phyloP scores from a whole-genome alignment of 2,888 invertebrate genomes.

The Charanyca ferruginea region DNA sequence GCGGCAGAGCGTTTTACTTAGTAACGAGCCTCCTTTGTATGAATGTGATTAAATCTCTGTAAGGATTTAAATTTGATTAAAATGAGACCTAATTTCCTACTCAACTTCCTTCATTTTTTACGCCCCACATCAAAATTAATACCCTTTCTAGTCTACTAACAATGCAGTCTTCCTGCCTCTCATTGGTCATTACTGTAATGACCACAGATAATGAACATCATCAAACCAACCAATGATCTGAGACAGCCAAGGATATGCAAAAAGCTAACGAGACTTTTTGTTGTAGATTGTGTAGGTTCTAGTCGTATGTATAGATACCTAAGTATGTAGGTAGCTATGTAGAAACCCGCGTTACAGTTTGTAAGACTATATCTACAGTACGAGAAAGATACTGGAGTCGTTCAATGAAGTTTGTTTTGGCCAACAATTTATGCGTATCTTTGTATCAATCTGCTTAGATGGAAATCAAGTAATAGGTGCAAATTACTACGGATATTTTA shows the following conservation, averaged over 20 bases:
- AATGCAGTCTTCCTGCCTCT: conserved; percentile 72
- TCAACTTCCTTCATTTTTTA: conserved; percentile 41
- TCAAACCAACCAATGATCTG: conserved; percentile 81
- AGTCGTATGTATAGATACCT: too few species aligned
- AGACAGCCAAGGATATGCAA: conserved; percentile 85
- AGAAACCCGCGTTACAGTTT: not conserved
- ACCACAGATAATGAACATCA: conserved; percentile 67
- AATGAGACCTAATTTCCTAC: conserved; percentile 17
- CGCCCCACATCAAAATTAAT: conserved; percentile 38
- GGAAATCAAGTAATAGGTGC: too few species aligned
- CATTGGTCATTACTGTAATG: conserved; percentile 69
- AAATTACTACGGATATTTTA: too few species aligned
- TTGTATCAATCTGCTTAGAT: too few species aligned
- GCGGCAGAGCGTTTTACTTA: too few species aligned
- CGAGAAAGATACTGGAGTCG: too few species aligned
- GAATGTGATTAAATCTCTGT: too few species aligned
- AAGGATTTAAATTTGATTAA: not conserved
- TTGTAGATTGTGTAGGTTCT: conserved; percentile 42
- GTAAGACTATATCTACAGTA: too few species aligned
- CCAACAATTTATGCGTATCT: too few species aligned
- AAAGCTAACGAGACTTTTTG: conserved; percentile 71
- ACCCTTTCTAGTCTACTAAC: conserved; percentile 38
- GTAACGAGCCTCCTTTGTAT: too few species aligned
- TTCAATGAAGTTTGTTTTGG: too few species aligned
- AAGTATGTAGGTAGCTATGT: conserved; percentile 2